Evolutionary conservation across 2,888 invertebrate species (phyloP).

Genomic region (Villa cingulata): DNA sequence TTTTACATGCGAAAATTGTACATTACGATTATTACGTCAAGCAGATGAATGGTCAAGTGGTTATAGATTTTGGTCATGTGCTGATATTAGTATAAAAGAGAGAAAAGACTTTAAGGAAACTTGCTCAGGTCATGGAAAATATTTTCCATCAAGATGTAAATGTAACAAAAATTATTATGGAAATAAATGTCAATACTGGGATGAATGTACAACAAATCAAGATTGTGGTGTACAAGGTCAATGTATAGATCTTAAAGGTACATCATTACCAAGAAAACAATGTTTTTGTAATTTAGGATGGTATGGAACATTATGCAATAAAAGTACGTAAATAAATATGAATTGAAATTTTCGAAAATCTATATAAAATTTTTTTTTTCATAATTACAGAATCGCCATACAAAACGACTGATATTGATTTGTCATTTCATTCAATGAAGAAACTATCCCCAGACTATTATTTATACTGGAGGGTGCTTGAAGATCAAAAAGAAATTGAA

Average conservation of each 20-base stretch:
- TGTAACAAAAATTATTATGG: slow-evolving; percentile 74
- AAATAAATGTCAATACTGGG: slow-evolving; percentile 68
- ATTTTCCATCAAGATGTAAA: slow-evolving; percentile 62
- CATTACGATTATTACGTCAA: slow-evolving; percentile 74
- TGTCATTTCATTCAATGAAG: slow-evolving; percentile 53
- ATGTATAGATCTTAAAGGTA: slow-evolving; percentile 69
- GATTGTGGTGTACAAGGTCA: slow-evolving; percentile 80
- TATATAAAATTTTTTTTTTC: neutral
- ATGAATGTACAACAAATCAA: slow-evolving; percentile 71
- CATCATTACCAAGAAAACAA: slow-evolving; percentile 64
- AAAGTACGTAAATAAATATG: slow-evolving; percentile 50
- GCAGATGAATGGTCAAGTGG: slow-evolving; percentile 78
- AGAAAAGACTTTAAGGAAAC: slow-evolving; percentile 67
- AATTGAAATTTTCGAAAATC: neutral
- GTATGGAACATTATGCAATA: slow-evolving; percentile 72
- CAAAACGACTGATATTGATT: slow-evolving; percentile 58
- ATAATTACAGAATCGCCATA: slow-evolving; percentile 53
- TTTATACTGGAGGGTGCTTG: slow-evolving; percentile 73
- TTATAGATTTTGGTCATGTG: slow-evolving; percentile 91
- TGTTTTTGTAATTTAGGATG: slow-evolving; percentile 87
- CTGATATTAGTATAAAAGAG: slow-evolving; percentile 75
- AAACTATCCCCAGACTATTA: slow-evolving; percentile 60
- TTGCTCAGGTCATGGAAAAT: slow-evolving; percentile 74
- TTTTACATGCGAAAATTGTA: slow-evolving; percentile 79
- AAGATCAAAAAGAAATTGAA: slow-evolving; percentile 75